Conservation (phyloP, 1,140 invertebrate species). For the Melipona quadrifasciata region DNA sequence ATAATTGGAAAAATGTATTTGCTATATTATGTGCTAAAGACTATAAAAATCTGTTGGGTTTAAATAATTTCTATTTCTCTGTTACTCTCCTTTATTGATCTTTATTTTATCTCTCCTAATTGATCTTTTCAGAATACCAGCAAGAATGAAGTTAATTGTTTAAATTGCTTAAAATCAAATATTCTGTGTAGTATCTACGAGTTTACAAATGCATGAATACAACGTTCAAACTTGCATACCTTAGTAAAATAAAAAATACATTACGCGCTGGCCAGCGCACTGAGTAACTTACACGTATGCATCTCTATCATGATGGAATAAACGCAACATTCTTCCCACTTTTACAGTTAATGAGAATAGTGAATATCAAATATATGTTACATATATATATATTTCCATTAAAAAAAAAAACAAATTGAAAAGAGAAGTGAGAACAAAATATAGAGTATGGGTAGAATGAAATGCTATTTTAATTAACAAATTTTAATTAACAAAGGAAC, state of each 20-base stretch:
- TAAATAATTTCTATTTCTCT: constrained; percentile 29
- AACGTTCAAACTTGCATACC: constrained; percentile 33
- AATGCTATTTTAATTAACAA: constrained; percentile 45
- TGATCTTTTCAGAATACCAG: constrained; percentile 17
- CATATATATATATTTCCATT: constrained; percentile 36
- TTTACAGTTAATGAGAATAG: constrained; percentile 38
- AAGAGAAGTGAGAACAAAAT: constrained; percentile 29
- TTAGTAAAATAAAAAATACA: constrained; percentile 24
- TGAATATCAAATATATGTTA: constrained; percentile 37
- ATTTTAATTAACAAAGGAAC: constrained; percentile 23
- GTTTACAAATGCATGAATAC: constrained; percentile 56
- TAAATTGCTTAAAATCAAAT: constrained; percentile 9
- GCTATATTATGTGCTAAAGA: constrained; percentile 55
- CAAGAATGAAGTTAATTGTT: constrained; percentile 28
- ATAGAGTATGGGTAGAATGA: constrained; percentile 29
- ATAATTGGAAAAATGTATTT: constrained; percentile 46
- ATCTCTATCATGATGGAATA: constrained; percentile 12
- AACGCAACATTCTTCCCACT: constrained; percentile 44
- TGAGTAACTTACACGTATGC: constrained; percentile 38
- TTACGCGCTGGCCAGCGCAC: not conserved
- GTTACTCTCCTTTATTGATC: constrained; percentile 11
- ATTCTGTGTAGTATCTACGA: constrained; percentile 6
- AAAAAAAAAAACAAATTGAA: constrained; percentile 18
- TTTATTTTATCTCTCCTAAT: constrained; percentile 13
- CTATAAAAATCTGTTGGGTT: constrained; percentile 50